Base-by-base conservation (phyloP, 1,140 invertebrate genomes). In the Megalopta genalis region DNA sequence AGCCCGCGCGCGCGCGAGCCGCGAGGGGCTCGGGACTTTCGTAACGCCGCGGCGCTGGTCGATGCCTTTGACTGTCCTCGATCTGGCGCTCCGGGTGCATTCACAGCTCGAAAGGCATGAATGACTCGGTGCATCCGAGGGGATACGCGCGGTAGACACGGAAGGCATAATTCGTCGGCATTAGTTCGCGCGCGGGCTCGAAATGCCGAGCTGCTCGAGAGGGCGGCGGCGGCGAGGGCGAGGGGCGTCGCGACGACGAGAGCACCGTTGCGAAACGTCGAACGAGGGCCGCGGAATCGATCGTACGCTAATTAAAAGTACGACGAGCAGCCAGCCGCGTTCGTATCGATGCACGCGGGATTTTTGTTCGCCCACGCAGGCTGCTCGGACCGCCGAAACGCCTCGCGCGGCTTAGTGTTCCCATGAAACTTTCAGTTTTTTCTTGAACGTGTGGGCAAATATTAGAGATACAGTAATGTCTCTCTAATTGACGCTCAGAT, bases 261-360 rank as follows among this genome's bases (percentile, higher is more conserved):
- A 62, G 52, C n/a, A 52, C 63, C 60, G 63, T 81, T 84, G 65
- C 59, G 73, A 85, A 81, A 84, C 73, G 49, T n/a, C 23, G 62
- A 72, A 52, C 57, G 39, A 21, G 37, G 27, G 42, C 16, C 39
- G 42, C 42, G 59, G 64, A 46, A 72, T 68, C 84, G 80, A 83
- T 79, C 83, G 80, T 87, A 86, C 82, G 86, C 68, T 86, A 84
- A 84, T 84, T 84, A 84, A 84, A 68, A 74, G 46, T 68, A 78
- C 65, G 46, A 54, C 21, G 49, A 68, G 37, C 16, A 32, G 66
- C 65, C 16, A n/a, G 21, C 52, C 18, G 21, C 21, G 21, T 9
- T 65, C 52, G 80, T 82, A 83, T 82, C 72, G 64, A 69, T 68
- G 62, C 63, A 70, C 63, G n/a, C 46, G 39, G 63, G 81, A 86